Conservation (phyloP, 2,797 vertebrate genomes). For the Anisognathus igniventris region DNA sequence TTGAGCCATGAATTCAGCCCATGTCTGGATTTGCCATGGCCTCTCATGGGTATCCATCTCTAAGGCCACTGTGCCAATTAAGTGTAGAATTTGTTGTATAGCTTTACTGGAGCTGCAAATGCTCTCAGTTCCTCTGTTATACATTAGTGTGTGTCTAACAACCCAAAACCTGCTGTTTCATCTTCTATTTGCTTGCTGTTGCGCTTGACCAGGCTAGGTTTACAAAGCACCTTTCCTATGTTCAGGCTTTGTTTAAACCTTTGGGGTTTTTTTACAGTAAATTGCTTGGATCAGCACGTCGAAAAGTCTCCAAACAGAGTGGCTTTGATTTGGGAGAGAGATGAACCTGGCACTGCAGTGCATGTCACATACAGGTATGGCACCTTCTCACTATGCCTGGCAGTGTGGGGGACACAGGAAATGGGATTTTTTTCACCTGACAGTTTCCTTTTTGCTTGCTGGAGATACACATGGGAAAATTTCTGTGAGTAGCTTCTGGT, state of each 20-base stretch:
- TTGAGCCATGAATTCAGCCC: background rate
- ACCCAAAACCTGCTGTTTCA: background rate
- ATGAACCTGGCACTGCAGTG: slow-evolving; percentile 89
- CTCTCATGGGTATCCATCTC: background rate
- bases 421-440: background rate
- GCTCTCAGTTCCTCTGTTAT: background rate
- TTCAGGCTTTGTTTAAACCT: background rate
- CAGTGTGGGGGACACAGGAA: background rate
- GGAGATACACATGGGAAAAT: background rate
- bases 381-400: background rate
- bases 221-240: background rate
- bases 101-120: background rate
- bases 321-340: slow-evolving; percentile 94
- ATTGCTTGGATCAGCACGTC: slow-evolving; percentile 91
- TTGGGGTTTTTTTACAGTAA: slow-evolving; percentile 79
- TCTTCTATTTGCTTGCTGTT: background rate
- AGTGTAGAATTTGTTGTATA: background rate
- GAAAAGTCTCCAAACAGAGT: slow-evolving; percentile 81
- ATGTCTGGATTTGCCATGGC: background rate
- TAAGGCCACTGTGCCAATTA: background rate
- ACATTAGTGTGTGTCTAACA: background rate
- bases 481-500: background rate
- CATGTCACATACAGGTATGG: slow-evolving; percentile 89
- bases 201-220: background rate
- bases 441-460: background rate